Evolutionary conservation across 92 coral and sea anemone species (phyloP).

Genomic region (Blastomussa wellsi): DNA sequence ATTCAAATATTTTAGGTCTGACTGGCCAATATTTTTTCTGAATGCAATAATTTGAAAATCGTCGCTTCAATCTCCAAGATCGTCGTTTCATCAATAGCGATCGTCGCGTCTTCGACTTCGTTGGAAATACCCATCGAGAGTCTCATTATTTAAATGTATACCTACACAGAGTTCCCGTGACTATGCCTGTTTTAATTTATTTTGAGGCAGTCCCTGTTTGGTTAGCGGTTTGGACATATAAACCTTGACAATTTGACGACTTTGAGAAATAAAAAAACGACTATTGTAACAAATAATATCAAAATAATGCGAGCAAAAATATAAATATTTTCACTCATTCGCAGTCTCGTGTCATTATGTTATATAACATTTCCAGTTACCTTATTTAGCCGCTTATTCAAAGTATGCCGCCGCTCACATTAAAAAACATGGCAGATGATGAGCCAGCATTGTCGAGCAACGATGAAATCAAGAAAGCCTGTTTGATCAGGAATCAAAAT

Average conservation of each 20-base stretch:
- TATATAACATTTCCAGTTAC: not conserved
- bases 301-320: not conserved
- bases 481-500: constrained; percentile 45
- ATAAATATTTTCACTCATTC: not conserved
- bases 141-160: not conserved
- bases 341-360: not conserved
- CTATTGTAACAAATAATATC: not conserved
- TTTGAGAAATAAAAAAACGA: too few relatives aligned
- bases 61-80: too few relatives aligned
- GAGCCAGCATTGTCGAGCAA: not conserved
- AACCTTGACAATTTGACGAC: too few relatives aligned
- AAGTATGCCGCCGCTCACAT: not conserved
- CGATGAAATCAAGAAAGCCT: constrained; percentile 15
- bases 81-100: too few relatives aligned
- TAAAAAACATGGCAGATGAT: constrained; percentile 12
- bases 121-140: too few relatives aligned
- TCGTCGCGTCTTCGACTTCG: too few relatives aligned
- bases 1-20: too few relatives aligned
- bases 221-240: too few relatives aligned
- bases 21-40: too few relatives aligned
- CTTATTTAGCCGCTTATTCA: not conserved
- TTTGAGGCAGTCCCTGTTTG: not conserved
- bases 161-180: not conserved
- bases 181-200: not conserved
- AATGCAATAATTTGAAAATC: too few relatives aligned